These are phyloP conservation scores for Drosophila varians DNA, from an alignment of 1,140 invertebrate species.

Conservation along the genomic window DNA sequence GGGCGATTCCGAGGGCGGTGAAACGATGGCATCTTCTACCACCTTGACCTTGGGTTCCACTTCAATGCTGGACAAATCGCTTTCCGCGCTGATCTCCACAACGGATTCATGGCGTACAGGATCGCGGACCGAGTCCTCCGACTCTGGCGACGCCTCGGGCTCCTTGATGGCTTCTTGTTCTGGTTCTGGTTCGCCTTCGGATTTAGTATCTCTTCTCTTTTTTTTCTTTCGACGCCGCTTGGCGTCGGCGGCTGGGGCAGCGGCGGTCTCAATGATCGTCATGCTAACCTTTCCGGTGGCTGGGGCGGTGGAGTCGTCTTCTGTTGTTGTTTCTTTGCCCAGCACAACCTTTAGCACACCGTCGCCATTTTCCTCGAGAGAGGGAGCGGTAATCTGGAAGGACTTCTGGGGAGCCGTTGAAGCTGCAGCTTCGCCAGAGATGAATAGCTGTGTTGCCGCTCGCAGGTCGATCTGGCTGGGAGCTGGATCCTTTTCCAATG, in stretches of 20 bases:
- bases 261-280: constrained; percentile 69
- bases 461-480: constrained; percentile 56
- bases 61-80: constrained; percentile 83
- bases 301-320: constrained; percentile 15
- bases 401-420: constrained; percentile 49
- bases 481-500: background rate
- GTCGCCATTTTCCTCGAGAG: constrained; percentile 60
- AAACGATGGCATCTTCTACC: constrained; percentile 86
- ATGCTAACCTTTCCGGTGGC: constrained; percentile 63
- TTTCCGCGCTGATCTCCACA: constrained; percentile 70
- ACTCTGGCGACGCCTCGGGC: constrained; percentile 65
- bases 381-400: constrained; percentile 72
- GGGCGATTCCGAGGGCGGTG: constrained; percentile 68
- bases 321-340: constrained; percentile 4
- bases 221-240: constrained; percentile 83
- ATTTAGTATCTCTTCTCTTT: constrained; percentile 75
- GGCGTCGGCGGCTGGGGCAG: constrained; percentile 54
- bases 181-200: constrained; percentile 39
- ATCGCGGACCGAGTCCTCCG: constrained; percentile 48
- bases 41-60: constrained; percentile 86
- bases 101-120: constrained; percentile 61
- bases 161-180: constrained; percentile 37
- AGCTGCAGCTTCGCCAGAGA: constrained; percentile 63
- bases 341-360: constrained; percentile 68
- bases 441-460: constrained; percentile 73